Evolutionary conservation across 2,888 invertebrate genomes (phyloP), one percentile per base, ranked within the genome.

Genomic region (Eledone cirrhosa): DNA sequence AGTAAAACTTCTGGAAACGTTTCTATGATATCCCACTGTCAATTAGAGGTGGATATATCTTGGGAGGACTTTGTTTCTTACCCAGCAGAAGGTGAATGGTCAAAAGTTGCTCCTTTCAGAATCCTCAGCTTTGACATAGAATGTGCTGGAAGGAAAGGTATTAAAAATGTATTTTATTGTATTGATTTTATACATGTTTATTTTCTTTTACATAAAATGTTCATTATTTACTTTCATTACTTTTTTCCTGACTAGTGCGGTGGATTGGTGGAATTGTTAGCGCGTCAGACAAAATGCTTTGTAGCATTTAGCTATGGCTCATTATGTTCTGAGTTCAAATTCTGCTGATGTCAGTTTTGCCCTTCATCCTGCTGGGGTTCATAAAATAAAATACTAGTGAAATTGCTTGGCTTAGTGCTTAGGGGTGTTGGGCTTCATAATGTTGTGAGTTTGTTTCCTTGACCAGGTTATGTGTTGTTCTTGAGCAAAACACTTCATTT

Each of bases 81-180:
- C 90, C 93, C 94, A 80, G 96, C 98, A 3, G 98, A 99, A 90
- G 97, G 96, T 1, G 96, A 98, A 88, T 99, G 99, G 99, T 94
- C 95, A 0, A 95, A 95, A 91, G 95, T 99, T 22, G 99, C 99
- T 22, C 98, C 98, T 2, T 95, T 98, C 86, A 93, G 98, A 86
- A 97, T 99, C 86, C 93, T 98, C 41, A 99, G 98, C 91, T 98
- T 98, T 92, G 99, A 99, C 92, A 99, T 99, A 90, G 99, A 99
- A 92, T 99, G 99, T 92, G 98, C 99, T 82, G 98, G 98, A 8
- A 93, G 99, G 85, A 97, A 97, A 93, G 99, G 98, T 92, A 89
- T 11, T n/a, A 11, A 16, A 63, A 11, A 27, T n/a, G 7, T n/a
- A 19, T 29, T 63, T 19, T 41, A n/a, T 19, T 31, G 29, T n/a